Percentiles rank a stretch among this genome's conserved stretches.
Evolutionary conservation across 1,140 invertebrate species (phyloP).

Genomic region (Manduca sexta): DNA sequence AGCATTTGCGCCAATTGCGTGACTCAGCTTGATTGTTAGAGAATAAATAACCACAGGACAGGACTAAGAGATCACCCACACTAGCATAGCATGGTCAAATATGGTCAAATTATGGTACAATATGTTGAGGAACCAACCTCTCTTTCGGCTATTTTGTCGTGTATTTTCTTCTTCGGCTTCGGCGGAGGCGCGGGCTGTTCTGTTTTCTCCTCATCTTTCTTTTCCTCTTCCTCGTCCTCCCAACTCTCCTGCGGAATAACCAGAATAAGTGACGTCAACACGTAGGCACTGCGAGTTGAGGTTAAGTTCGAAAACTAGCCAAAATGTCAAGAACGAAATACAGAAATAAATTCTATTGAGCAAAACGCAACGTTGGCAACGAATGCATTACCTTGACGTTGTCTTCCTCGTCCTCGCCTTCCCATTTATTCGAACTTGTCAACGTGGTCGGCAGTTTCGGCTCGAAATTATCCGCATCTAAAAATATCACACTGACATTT

Average conservation of each 20-base stretch:
- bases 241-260: slow-evolving; percentile 82
- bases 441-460: slow-evolving; percentile 69
- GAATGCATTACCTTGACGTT: slow-evolving; percentile 82
- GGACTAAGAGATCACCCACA: too few relatives aligned
- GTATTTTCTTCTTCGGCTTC: slow-evolving; percentile 82
- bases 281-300: slow-evolving; percentile 48
- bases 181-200: slow-evolving; percentile 50
- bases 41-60: too few relatives aligned
- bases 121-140: slow-evolving; percentile 73
- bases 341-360: slow-evolving; percentile 8
- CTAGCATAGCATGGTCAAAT: too few relatives aligned
- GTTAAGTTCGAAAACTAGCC: slow-evolving; percentile 34
- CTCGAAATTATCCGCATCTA: slow-evolving; percentile 72
- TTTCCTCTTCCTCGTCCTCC: slow-evolving; percentile 89
- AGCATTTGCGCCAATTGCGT: too few relatives aligned
- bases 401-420: slow-evolving; percentile 90
- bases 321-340: not conserved
- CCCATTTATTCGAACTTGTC: slow-evolving; percentile 83
- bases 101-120: slow-evolving; percentile 12
- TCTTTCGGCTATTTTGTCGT: slow-evolving; percentile 84
- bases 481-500: slow-evolving; percentile 33
- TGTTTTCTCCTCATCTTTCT: slow-evolving; percentile 74
- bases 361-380: slow-evolving; percentile 40
- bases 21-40: too few relatives aligned
- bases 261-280: slow-evolving; percentile 61